A percentile compares a stretch with the other conserved stretches of the same genome.
phyloP scores from a whole-genome alignment of 2,113 vertebrate species.

The Ondatra zibethicus region DNA sequence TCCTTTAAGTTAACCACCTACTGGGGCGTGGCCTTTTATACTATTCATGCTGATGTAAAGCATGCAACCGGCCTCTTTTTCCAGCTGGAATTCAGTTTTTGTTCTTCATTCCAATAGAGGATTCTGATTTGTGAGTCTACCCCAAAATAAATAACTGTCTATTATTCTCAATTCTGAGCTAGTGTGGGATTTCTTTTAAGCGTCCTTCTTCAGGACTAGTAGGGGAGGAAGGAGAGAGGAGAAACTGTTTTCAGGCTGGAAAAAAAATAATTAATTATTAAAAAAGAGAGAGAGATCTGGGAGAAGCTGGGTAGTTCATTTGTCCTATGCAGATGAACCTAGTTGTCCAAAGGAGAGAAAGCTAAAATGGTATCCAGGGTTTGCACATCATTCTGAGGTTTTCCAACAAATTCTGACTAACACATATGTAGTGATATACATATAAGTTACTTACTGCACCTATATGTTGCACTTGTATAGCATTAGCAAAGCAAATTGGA shows the following conservation, averaged over 20 bases:
- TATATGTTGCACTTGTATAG: background rate
- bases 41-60: too few species aligned
- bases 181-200: too few species aligned
- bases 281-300: conserved; percentile 15
- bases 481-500: background rate
- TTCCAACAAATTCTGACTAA: background rate
- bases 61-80: too few species aligned
- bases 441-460: background rate
- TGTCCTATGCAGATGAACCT: conserved; percentile 53
- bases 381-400: conserved; percentile 28
- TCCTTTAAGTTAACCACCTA: too few species aligned
- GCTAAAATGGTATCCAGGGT: conserved; percentile 52
- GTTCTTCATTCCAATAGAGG: too few species aligned
- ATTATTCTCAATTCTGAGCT: too few species aligned
- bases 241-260: background rate
- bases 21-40: too few species aligned
- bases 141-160: too few species aligned
- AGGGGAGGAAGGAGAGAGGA: background rate
- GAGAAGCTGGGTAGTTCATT: conserved; percentile 30
- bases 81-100: too few species aligned
- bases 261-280: background rate
- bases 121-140: too few species aligned
- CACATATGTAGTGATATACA: background rate
- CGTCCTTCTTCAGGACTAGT: too few species aligned
- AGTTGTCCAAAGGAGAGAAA: conserved; percentile 29